These are phyloP conservation scores for Bombyx mandarina DNA, from an alignment of 1,140 invertebrate species.

Conservation along the genomic window DNA sequence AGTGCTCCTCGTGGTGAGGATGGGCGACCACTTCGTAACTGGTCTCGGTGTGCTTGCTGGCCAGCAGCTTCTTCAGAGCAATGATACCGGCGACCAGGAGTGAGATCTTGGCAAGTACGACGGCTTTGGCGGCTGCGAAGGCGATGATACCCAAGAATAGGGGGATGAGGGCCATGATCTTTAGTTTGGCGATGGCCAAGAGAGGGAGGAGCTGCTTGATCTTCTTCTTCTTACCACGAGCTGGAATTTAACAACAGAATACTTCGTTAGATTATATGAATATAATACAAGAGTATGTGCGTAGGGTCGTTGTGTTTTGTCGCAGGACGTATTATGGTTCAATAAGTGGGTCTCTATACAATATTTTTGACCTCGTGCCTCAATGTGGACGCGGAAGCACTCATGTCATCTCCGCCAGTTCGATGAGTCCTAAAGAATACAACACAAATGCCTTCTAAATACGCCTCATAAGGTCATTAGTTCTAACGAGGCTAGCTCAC, in stretches of 20 bases:
- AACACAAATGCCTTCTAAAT: too few relatives aligned
- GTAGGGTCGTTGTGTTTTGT: too few relatives aligned
- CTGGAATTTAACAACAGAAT: slow-evolving; percentile 50
- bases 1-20: slow-evolving; percentile 75
- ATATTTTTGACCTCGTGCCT: too few relatives aligned
- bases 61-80: slow-evolving; percentile 83
- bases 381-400: too few relatives aligned
- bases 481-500: too few relatives aligned
- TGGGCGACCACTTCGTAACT: slow-evolving; percentile 83
- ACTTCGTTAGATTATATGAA: too few relatives aligned
- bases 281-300: too few relatives aligned
- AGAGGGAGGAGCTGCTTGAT: slow-evolving; percentile 82
- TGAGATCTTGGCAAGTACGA: slow-evolving; percentile 85
- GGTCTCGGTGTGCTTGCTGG: slow-evolving; percentile 76
- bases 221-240: slow-evolving; percentile 81
- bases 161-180: slow-evolving; percentile 83
- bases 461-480: too few relatives aligned
- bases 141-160: slow-evolving; percentile 83
- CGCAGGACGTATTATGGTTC: too few relatives aligned
- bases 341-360: too few relatives aligned
- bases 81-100: slow-evolving; percentile 82
- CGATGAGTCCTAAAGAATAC: too few relatives aligned
- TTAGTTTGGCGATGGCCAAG: slow-evolving; percentile 82
- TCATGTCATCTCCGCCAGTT: too few relatives aligned
- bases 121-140: slow-evolving; percentile 85